These are phyloP conservation scores for Lucilia cuprina DNA, from an alignment of 1,140 invertebrate species.

Conservation along the genomic window DNA sequence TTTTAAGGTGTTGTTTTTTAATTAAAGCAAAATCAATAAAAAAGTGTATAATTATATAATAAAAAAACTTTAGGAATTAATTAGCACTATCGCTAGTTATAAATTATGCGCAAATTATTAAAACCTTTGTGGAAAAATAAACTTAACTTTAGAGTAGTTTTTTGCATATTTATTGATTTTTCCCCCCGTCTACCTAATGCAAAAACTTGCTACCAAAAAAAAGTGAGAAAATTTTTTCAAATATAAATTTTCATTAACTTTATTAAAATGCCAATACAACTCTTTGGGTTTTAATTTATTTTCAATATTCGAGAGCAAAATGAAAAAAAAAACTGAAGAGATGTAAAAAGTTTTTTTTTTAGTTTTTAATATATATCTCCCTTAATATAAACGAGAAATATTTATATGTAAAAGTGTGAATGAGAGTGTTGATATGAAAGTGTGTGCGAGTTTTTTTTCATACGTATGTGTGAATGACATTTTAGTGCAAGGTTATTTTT, in stretches of 20 bases:
- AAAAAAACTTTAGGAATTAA: no score
- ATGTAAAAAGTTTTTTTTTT: no score
- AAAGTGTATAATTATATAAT: no score
- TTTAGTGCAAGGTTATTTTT: conserved; percentile 11
- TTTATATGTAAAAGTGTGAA: no score
- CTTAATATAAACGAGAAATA: no score
- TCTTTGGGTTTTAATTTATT: no score
- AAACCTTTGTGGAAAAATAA: not conserved
- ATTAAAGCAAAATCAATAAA: no score
- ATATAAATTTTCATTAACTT: conserved; percentile 4
- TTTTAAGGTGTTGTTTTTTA: no score
- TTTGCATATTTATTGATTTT: not conserved
- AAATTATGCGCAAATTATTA: not conserved
- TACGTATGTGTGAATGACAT: not conserved
- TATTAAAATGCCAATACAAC: not conserved
- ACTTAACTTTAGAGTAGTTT: not conserved
- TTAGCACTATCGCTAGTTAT: not conserved
- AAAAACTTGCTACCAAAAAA: not conserved
- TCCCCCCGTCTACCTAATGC: not conserved
- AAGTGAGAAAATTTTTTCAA: not conserved
- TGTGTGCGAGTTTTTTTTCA: not conserved
- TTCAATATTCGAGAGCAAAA: no score
- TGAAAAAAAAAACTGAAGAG: no score
- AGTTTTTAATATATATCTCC: no score
- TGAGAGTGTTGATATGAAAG: no score